Percentiles rank a stretch among this genome's conserved stretches.
phyloP scores from a whole-genome alignment of 2,113 vertebrate genomes.

The Sinosuthora webbiana region DNA sequence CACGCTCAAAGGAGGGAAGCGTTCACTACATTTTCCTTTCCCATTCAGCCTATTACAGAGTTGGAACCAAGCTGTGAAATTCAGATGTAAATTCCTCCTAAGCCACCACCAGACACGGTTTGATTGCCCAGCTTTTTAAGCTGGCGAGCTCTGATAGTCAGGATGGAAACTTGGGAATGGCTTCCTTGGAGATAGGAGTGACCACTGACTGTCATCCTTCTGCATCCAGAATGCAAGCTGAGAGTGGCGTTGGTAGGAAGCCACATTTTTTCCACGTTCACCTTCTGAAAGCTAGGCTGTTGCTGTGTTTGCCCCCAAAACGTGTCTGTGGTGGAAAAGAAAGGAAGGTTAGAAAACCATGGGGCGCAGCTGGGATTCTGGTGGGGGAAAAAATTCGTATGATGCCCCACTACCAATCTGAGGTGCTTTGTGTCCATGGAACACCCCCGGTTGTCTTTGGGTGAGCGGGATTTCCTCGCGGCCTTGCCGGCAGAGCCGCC shows the following conservation, averaged over 20 bases:
- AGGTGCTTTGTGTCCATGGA: not conserved
- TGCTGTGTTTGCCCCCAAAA: not conserved
- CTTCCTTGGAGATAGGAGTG: not conserved
- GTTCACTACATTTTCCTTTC: not conserved
- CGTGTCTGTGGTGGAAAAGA: not conserved
- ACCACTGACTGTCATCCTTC: not conserved
- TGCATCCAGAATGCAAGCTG: not conserved
- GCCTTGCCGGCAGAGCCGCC: not conserved
- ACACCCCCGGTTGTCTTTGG: fast-evolving
- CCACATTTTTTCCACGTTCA: not conserved
- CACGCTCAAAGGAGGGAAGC: not conserved
- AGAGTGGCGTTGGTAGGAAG: not conserved
- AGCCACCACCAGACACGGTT: not conserved
- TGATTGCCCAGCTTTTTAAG: not conserved
- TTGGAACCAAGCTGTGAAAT: constrained; percentile 53
- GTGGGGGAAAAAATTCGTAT: fast-evolving
- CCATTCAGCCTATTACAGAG: not conserved
- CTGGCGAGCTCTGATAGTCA: not conserved
- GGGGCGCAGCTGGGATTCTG: not conserved
- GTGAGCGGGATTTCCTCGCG: not conserved
- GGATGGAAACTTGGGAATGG: not conserved
- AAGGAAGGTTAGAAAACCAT: not conserved
- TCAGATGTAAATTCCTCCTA: constrained; percentile 44
- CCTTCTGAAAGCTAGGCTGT: not conserved
- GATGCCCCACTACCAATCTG: not conserved